Base-by-base conservation (phyloP, 2,888 invertebrate species). In the Netelia virgata region DNA sequence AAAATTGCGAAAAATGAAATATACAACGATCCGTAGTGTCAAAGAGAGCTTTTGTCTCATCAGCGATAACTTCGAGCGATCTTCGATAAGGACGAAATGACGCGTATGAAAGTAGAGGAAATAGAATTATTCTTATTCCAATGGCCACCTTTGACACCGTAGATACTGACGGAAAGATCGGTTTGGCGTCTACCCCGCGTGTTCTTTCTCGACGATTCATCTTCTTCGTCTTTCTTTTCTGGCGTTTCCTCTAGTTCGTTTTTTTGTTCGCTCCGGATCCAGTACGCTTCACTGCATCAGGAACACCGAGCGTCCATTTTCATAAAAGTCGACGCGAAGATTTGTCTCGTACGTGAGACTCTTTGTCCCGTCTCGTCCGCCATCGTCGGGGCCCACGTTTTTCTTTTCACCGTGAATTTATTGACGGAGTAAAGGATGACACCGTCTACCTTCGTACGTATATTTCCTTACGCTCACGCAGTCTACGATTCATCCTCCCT, bases 301-400 rank as follows among this genome's bases (percentile, higher is more conserved):
- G 76, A 86, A 87, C 87, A 84, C 86, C 86, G 85, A 84, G 78
- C 87, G 88, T 90, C 90, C 88, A 90, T 90, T 90, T 89, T 91
- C 87, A 88, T 90, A 88, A 89, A 81, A 73, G 85, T 84, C 85
- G 86, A 75, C 84, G 84, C 72, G 85, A 85, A 75, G 86, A 86
- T 86, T 83, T 88, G 89, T 87, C 87, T 87, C 86, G 85, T 79
- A 82, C 87, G 86, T 86, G 85, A 85, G 82, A 83, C 82, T 85
- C 86, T 88, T 87, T 82, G 83, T 84, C 74, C 82, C 64, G 78
- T 79, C 75, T 70, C 72, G 72, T 76, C 61, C 14, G 3, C 10
- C 53, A 53, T 64, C 72, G 47, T 20, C 47, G 36, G 6, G 6
- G 5, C 70, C 82, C n/a, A 18, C 70, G 41, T 63, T 36, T 70